phyloP scores from a whole-genome alignment of 1,140 invertebrate genomes.

The Drosophila nigromelanica region DNA sequence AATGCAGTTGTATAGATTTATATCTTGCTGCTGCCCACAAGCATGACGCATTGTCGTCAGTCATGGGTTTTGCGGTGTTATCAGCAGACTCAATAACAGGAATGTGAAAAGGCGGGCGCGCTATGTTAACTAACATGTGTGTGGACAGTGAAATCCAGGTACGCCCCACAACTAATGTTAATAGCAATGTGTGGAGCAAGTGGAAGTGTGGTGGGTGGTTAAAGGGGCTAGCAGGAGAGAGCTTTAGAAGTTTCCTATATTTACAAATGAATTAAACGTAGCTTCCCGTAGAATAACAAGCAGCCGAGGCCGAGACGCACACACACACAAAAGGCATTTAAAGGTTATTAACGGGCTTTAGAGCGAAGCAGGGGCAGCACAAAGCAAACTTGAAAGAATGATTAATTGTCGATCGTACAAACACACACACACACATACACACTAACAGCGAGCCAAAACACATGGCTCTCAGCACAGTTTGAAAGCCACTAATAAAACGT shows the following conservation, averaged over 20 bases:
- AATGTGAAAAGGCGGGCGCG: background rate
- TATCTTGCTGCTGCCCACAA: constrained; percentile 2
- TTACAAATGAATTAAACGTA: constrained; percentile 38
- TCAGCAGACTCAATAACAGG: constrained; percentile 20
- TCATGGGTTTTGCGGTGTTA: constrained; percentile 30
- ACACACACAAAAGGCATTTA: constrained; percentile 39
- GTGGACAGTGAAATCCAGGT: background rate
- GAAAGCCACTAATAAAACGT: constrained; percentile 22
- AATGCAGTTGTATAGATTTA: background rate
- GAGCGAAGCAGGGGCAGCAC: constrained; percentile 4
- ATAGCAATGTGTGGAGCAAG: constrained; percentile 3
- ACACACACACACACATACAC: constrained; percentile 12
- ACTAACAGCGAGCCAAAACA: constrained; percentile 5
- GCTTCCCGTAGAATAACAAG: constrained; percentile 15
- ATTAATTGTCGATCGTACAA: constrained; percentile 43
- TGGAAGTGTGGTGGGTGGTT: background rate
- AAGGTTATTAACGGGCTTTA: constrained; percentile 56
- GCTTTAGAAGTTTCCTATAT: constrained; percentile 17
- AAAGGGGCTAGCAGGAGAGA: background rate
- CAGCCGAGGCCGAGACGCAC: background rate
- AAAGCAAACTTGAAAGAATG: constrained; percentile 48
- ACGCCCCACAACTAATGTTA: constrained; percentile 26
- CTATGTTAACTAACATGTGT: constrained; percentile 23
- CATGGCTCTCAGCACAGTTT: constrained; percentile 22
- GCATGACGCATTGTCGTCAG: constrained; percentile 34